Base-by-base conservation (phyloP, 64 coral and sea anemone genomes). In the Actinia tenebrosa region DNA sequence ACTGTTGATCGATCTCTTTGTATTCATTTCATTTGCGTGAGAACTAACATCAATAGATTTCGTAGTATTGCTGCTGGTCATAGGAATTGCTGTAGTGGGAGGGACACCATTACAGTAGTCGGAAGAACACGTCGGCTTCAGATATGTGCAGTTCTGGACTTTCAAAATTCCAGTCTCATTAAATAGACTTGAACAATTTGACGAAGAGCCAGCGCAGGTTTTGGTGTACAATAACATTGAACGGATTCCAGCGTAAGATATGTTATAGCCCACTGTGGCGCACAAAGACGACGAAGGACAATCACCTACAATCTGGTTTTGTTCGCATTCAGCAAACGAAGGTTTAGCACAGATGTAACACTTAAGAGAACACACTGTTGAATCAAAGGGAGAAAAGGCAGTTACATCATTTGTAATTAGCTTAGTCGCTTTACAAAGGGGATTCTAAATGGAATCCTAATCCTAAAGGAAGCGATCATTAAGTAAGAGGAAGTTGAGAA, bases 71-170 rank as follows among this genome's bases (percentile, higher is more conserved):
- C 69, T 26, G 10, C 69, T 75, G 25, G 69, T 75, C 69, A 75
- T 16, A 42, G n/a, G 25, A 5, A 10, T 30, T 10, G 25, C 69
- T 42, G 69, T 75, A 25, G 69, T 75, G 7, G 69, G 69, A 75
- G 69, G 69, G 69, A 75, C 69, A 42, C 69, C 69, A 75, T 75
- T 75, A 42, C 69, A 75, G 25, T 75, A 75, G 26, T 75, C 69
- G 14, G 69, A 13, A 14, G 25, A 42, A 26, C 69, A 75, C 10
- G 26, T 75, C 30, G 30, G 30, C 11, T 75, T 75, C n/a, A 75
- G 27, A 75, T 11, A 75, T 42, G 26, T 75, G 26, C 69, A 75
- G 69, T 42, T 75, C 10, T 30, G 7, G 23, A 75, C 11, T 37
- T 75, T 75, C 4, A 75, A 1, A 4, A 37, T 42, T 10, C 26